Conservation (phyloP, 1,140 invertebrate genomes). For the Drosophila aff. region DNA sequence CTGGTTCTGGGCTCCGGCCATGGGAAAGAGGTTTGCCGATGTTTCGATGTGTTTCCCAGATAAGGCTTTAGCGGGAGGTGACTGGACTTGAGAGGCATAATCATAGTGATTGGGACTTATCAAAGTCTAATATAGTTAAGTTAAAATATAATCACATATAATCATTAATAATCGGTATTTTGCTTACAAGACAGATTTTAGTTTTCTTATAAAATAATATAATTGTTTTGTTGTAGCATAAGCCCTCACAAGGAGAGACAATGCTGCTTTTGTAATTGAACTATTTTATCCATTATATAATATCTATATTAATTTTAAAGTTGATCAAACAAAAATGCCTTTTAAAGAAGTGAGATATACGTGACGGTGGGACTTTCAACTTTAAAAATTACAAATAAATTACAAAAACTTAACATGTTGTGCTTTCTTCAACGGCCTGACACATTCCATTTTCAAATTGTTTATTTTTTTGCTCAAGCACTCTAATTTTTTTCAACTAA, state of each 20-base stretch:
- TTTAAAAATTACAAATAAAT: too few species aligned
- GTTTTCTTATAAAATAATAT: background rate
- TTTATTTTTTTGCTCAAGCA: background rate
- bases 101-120: background rate
- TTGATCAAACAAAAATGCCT: too few species aligned
- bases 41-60: conserved; percentile 35
- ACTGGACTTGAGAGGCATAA: background rate
- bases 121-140: background rate
- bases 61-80: background rate
- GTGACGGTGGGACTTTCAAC: too few species aligned
- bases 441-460: background rate
- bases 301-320: too few species aligned
- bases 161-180: background rate
- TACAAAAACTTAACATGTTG: too few species aligned
- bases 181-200: background rate
- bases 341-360: too few species aligned
- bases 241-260: too few species aligned
- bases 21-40: conserved; percentile 52
- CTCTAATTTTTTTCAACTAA: background rate
- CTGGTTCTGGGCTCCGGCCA: conserved; percentile 43
- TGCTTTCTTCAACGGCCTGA: too few species aligned
- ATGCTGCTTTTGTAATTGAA: too few species aligned
- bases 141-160: background rate
- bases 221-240: too few species aligned
- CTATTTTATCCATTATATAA: too few species aligned